Conservation (phyloP, 64 coral and sea anemone genomes). For the Stichodactyla helianthus region DNA sequence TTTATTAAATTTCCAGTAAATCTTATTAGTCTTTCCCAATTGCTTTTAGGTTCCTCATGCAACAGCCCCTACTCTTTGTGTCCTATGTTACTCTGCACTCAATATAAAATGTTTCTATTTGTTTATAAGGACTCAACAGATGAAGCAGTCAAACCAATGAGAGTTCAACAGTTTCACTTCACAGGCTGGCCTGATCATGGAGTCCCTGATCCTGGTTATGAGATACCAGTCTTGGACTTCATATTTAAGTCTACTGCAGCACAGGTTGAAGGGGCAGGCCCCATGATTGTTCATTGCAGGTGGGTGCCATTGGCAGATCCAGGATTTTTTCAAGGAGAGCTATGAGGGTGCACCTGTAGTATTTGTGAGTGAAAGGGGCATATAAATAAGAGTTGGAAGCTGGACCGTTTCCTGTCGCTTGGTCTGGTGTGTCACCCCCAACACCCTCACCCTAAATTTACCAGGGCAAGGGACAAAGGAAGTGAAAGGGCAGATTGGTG, state of each 20-base stretch:
- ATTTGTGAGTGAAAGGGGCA: not conserved
- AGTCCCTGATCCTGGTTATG: conserved; percentile 66
- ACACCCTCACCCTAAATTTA: too few species aligned
- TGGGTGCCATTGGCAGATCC: not conserved
- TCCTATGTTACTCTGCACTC: too few species aligned
- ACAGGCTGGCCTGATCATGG: conserved; percentile 96
- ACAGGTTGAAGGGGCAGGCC: conserved; percentile 62
- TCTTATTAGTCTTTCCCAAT: too few species aligned
- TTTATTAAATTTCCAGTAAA: too few species aligned
- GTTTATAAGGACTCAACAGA: conserved; percentile 56
- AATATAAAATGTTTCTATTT: not conserved
- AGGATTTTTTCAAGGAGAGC: not conserved
- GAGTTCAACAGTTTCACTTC: conserved; percentile 74
- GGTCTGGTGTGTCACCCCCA: too few species aligned
- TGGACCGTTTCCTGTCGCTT: too few species aligned
- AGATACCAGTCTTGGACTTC: conserved; percentile 64
- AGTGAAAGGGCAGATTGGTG: too few species aligned
- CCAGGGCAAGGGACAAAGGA: too few species aligned
- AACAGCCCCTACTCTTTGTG: too few species aligned
- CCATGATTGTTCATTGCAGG: conserved; percentile 97
- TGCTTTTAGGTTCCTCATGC: too few species aligned
- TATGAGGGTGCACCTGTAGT: not conserved
- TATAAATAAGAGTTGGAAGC: not conserved
- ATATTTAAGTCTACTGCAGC: conserved; percentile 74
- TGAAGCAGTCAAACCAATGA: conserved; percentile 83